Percentiles rank a stretch among this genome's conserved stretches.
Conservation (phyloP, 2,888 invertebrate species). For the Polydrusus tereticollis region DNA sequence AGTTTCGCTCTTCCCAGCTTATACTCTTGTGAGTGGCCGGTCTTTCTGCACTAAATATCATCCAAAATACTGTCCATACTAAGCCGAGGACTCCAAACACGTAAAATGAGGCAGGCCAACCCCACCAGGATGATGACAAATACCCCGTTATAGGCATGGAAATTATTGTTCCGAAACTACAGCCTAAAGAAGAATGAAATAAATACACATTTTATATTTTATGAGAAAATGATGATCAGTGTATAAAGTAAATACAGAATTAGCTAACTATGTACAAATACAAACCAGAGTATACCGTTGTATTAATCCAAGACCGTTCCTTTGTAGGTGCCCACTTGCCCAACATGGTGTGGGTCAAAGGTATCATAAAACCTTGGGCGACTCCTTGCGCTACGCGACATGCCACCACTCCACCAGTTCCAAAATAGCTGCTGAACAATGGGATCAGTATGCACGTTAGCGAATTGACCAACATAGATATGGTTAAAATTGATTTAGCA, state of each 20-base stretch:
- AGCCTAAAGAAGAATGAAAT: slow-evolving; percentile 68
- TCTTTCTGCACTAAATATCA: slow-evolving; percentile 75
- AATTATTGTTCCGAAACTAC: slow-evolving; percentile 83
- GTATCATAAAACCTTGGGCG: slow-evolving; percentile 80
- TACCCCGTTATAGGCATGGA: slow-evolving; percentile 80
- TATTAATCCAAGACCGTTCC: slow-evolving; percentile 79
- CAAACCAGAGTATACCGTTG: slow-evolving; percentile 74
- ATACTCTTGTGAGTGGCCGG: slow-evolving; percentile 75
- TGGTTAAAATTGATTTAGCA: slow-evolving; percentile 75
- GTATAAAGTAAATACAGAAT: too few relatives aligned
- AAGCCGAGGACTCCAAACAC: slow-evolving; percentile 76
- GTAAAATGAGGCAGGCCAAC: slow-evolving; percentile 87
- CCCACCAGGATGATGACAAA: slow-evolving; percentile 75
- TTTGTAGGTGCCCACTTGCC: slow-evolving; percentile 81
- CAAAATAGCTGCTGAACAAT: slow-evolving; percentile 71
- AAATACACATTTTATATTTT: too few relatives aligned
- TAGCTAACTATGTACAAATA: slow-evolving; percentile 13
- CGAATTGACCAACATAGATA: slow-evolving; percentile 73
- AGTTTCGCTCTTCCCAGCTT: slow-evolving; percentile 73
- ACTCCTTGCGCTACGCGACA: slow-evolving; percentile 81
- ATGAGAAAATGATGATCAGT: too few relatives aligned
- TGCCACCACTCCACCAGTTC: slow-evolving; percentile 73
- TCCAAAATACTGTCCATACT: slow-evolving; percentile 74
- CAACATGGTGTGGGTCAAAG: slow-evolving; percentile 78
- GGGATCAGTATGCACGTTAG: slow-evolving; percentile 78